Evolutionary conservation across 2,888 invertebrate species (phyloP), one percentile per base, ranked within the genome.

Genomic region (Drosophila limbata): DNA sequence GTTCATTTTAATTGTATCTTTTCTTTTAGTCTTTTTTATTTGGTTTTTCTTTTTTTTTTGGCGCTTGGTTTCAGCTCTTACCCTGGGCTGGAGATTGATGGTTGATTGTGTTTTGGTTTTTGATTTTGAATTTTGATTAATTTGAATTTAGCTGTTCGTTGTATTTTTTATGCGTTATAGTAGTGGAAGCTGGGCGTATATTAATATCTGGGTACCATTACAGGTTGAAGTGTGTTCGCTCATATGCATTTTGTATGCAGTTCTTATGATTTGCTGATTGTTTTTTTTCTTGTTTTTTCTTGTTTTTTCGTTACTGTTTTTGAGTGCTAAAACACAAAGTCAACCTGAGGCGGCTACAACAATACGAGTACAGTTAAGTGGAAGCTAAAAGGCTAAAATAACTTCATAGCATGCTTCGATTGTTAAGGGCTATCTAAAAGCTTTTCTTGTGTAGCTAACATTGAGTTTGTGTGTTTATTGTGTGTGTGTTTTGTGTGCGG

Each of bases 161-260:
- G 64, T 53, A 44, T 59, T 53, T 65, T 68, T 59, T 5, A 25
- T 64, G 65, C 78, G 71, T 74, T 79, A 68, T 68, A 65, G 50
- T 42, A 15, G 83, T 85, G 91, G 91, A 91, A 90, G 90, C 91
- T 91, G 91, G 91, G 91, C 91, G 91, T 91, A 90, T 91, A 91
- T 91, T 91, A 86, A 91, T 91, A 91, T 91, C 91, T 88, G 91
- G 91, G 91, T 91, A 91, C 87, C 91, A 91, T 91, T 91, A 69
- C 79, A 89, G 90, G 89, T 90, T 90, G 82, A 80, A 80, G 68
- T 83, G 79, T 80, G 88, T 87, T 84, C 86, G 73, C 50, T 73
- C 72, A 71, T 73, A 73, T 78, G 72, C 73, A 73, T 70, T 77
- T 69, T 69, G 44, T 77, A 79, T 74, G 67, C 71, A 52, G 72